These are phyloP conservation scores for Austrolebias charrua DNA, from an alignment of 2,797 vertebrate species.

Conservation along the genomic window DNA sequence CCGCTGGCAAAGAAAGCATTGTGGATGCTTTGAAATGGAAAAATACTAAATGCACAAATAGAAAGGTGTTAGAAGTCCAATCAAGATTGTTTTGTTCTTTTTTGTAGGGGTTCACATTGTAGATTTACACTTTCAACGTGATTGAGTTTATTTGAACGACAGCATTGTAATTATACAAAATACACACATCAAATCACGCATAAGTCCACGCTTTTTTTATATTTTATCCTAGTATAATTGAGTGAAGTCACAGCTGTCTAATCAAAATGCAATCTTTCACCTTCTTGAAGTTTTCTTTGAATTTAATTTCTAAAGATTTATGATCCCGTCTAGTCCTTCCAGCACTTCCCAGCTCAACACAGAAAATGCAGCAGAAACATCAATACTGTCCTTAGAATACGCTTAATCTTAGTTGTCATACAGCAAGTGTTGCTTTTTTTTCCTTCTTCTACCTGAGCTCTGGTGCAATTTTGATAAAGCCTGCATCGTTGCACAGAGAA, in stretches of 20 bases:
- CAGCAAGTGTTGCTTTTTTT: slow-evolving; percentile 1
- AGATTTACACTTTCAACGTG: slow-evolving; percentile 12
- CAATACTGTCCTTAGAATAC: slow-evolving; percentile 12
- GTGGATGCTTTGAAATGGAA: no score
- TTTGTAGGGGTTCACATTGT: slow-evolving; percentile 7
- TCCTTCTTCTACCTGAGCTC: slow-evolving; percentile 13
- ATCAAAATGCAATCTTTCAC: slow-evolving; percentile 39
- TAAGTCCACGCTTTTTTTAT: slow-evolving; percentile 29
- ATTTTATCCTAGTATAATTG: slow-evolving; percentile 43
- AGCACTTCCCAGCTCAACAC: slow-evolving; percentile 13
- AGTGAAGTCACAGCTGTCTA: slow-evolving; percentile 33
- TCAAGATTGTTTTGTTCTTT: no score
- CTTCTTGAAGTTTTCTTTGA: slow-evolving; percentile 34
- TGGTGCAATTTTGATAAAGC: slow-evolving; percentile 12
- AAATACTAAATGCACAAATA: no score
- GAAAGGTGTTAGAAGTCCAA: no score
- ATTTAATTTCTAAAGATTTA: slow-evolving; percentile 35
- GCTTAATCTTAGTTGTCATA: slow-evolving; percentile 26
- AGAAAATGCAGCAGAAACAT: slow-evolving; percentile 11
- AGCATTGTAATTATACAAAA: slow-evolving; percentile 24
- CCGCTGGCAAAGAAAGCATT: no score
- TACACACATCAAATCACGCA: slow-evolving; percentile 30
- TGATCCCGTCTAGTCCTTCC: slow-evolving; percentile 35
- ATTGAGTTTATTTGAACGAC: slow-evolving; percentile 33
- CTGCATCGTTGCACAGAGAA: slow-evolving; percentile 14